These are phyloP conservation scores for Drosophila paracracens DNA, from an alignment of 2,888 invertebrate genomes.

Conservation along the genomic window DNA sequence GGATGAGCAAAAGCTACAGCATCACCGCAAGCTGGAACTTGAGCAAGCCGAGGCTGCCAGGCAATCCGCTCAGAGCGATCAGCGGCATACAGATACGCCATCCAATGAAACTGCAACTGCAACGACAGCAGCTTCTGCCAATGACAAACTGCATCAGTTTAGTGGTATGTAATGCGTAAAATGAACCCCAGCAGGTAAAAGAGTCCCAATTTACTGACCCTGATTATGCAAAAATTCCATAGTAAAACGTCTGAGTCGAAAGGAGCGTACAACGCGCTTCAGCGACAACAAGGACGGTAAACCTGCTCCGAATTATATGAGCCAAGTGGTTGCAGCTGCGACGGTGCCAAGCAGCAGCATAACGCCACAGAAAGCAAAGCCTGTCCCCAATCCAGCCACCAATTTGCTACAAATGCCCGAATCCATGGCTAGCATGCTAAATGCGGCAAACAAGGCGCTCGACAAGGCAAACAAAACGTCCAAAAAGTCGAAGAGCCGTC, in stretches of 20 bases:
- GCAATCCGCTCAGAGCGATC: slow-evolving; percentile 15
- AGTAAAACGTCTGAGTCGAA: slow-evolving; percentile 83
- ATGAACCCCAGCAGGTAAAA: not conserved
- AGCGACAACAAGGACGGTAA: slow-evolving; percentile 84
- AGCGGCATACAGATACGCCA: slow-evolving; percentile 18
- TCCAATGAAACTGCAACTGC: slow-evolving; percentile 81
- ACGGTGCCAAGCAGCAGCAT: slow-evolving; percentile 22
- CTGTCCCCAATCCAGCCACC: slow-evolving; percentile 64
- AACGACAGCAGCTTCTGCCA: slow-evolving; percentile 52
- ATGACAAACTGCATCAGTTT: slow-evolving; percentile 81
- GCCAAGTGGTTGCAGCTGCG: slow-evolving; percentile 51
- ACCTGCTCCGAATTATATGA: slow-evolving; percentile 59
- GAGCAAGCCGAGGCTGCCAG: slow-evolving; percentile 40
- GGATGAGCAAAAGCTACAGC: slow-evolving; percentile 83
- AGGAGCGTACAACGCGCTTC: slow-evolving; percentile 84
- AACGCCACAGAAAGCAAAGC: slow-evolving; percentile 46
- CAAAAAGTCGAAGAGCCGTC: slow-evolving; percentile 46
- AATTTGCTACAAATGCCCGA: slow-evolving; percentile 70
- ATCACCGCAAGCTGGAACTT: slow-evolving; percentile 67
- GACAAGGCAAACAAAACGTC: slow-evolving; percentile 66
- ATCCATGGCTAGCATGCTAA: slow-evolving; percentile 60
- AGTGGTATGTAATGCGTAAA: slow-evolving; percentile 79
- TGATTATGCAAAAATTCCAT: not conserved
- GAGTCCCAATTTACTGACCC: not conserved
- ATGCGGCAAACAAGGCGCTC: slow-evolving; percentile 75